Evolutionary conservation across 2,888 invertebrate species (phyloP).

Genomic region (Conistra vaccinii): DNA sequence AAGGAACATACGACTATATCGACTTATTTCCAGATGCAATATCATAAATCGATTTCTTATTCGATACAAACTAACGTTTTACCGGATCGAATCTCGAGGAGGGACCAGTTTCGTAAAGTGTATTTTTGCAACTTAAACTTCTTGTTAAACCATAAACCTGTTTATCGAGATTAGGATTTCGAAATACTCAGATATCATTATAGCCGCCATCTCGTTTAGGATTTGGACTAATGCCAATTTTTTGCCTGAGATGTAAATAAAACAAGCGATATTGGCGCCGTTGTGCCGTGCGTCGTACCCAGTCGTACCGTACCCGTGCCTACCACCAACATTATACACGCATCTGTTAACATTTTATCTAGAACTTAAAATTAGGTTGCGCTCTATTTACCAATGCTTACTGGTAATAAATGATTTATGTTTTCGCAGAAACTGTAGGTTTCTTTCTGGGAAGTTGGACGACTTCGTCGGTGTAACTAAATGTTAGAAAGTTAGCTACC

Average conservation of each 20-base stretch:
- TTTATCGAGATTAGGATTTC: slow-evolving; percentile 78
- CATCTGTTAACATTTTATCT: slow-evolving; percentile 76
- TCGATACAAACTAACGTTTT: slow-evolving; percentile 58
- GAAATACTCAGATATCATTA: slow-evolving; percentile 75
- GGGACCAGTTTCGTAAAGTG: slow-evolving; percentile 61
- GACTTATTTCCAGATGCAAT: slow-evolving; percentile 53
- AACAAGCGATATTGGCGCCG: slow-evolving; percentile 81
- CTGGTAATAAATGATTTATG: slow-evolving; percentile 56
- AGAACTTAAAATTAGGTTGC: slow-evolving; percentile 69
- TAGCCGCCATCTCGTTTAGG: slow-evolving; percentile 72
- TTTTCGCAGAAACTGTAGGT: slow-evolving; percentile 46
- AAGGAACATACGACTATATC: slow-evolving; percentile 40
- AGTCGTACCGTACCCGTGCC: slow-evolving; percentile 40
- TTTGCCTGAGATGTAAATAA: slow-evolving; percentile 85
- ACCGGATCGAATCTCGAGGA: slow-evolving; percentile 56
- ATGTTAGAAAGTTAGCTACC: slow-evolving; percentile 75
- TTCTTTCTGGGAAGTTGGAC: slow-evolving; percentile 37
- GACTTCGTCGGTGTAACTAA: slow-evolving; percentile 61
- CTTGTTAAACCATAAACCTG: slow-evolving; percentile 74
- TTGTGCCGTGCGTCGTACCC: slow-evolving; percentile 60
- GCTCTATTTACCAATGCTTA: slow-evolving; percentile 62
- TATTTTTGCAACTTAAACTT: slow-evolving; percentile 70
- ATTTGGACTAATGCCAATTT: slow-evolving; percentile 85
- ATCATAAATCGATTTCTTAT: slow-evolving; percentile 61
- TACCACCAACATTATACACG: slow-evolving; percentile 61